A percentile compares a stretch with the other conserved stretches of the same genome.
Evolutionary conservation across 2,797 vertebrate genomes (phyloP).

Genomic region (Caiman crocodilus): DNA sequence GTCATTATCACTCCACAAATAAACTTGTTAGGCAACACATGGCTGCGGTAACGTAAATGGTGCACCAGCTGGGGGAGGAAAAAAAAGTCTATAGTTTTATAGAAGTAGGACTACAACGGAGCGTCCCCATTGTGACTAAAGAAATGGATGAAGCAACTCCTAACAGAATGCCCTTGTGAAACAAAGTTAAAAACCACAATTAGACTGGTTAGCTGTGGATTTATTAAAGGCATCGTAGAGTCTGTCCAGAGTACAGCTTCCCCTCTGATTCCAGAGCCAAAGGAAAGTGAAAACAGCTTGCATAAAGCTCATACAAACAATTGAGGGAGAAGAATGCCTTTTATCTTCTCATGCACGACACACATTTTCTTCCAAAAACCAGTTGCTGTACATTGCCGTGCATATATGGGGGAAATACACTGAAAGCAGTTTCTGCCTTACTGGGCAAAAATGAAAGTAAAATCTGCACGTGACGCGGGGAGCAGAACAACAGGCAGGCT

Average conservation of each 20-base stretch:
- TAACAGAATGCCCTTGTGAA: not conserved
- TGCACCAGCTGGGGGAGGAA: not conserved
- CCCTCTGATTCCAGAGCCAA: not conserved
- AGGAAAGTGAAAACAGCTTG: not conserved
- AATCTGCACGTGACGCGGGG: no score
- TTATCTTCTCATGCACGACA: no score
- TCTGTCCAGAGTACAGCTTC: not conserved
- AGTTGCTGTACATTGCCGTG: no score
- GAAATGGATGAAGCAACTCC: not conserved
- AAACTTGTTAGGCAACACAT: conserved; percentile 1
- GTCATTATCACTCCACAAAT: conserved; percentile 46
- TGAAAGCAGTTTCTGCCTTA: no score
- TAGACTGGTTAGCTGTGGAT: not conserved
- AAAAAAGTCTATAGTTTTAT: not conserved
- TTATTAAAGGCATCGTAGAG: not conserved
- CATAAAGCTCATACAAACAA: not conserved
- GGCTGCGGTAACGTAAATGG: not conserved
- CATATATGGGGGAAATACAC: no score
- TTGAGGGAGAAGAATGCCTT: not conserved
- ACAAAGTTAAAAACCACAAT: not conserved
- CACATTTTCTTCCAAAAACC: no score
- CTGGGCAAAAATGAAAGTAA: no score
- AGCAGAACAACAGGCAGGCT: no score
- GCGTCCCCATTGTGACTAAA: not conserved
- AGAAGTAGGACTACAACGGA: not conserved